A percentile compares a stretch with the other conserved stretches of the same genome.
These are phyloP conservation scores for Limulus polyphemus DNA, from an alignment of 2,888 invertebrate species.

Conservation along the genomic window DNA sequence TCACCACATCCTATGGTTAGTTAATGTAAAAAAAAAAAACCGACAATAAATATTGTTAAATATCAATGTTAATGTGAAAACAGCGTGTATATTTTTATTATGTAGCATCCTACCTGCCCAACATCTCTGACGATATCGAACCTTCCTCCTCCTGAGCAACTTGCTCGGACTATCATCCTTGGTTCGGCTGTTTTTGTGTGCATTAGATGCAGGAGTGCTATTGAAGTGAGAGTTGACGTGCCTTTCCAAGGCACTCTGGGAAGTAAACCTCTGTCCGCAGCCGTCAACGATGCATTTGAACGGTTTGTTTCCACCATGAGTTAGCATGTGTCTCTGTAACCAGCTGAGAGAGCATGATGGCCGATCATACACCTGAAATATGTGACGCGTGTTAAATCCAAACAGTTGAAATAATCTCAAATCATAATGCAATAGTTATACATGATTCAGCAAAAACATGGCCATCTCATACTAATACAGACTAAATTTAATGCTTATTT, in stretches of 20 bases:
- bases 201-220: not conserved
- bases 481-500: too few relatives aligned
- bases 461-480: too few relatives aligned
- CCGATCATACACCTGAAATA: conserved; percentile 58
- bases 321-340: conserved; percentile 82
- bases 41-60: too few relatives aligned
- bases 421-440: too few relatives aligned
- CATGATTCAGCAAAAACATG: too few relatives aligned
- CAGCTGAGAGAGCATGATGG: conserved; percentile 83
- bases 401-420: too few relatives aligned
- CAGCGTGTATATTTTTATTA: too few relatives aligned
- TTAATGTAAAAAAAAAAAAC: too few relatives aligned
- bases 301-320: conserved; percentile 85
- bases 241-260: conserved; percentile 60
- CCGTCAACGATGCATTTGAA: conserved; percentile 91
- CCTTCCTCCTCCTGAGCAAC: conserved; percentile 14
- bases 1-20: too few relatives aligned
- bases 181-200: conserved; percentile 7
- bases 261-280: conserved; percentile 51
- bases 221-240: conserved; percentile 42
- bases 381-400: too few relatives aligned
- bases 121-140: conserved; percentile 16
- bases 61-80: too few relatives aligned
- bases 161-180: conserved; percentile 12
- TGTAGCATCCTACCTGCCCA: conserved; percentile 6